These are phyloP conservation scores for Plodia interpunctella DNA, from an alignment of 1,140 invertebrate genomes.

Conservation along the genomic window DNA sequence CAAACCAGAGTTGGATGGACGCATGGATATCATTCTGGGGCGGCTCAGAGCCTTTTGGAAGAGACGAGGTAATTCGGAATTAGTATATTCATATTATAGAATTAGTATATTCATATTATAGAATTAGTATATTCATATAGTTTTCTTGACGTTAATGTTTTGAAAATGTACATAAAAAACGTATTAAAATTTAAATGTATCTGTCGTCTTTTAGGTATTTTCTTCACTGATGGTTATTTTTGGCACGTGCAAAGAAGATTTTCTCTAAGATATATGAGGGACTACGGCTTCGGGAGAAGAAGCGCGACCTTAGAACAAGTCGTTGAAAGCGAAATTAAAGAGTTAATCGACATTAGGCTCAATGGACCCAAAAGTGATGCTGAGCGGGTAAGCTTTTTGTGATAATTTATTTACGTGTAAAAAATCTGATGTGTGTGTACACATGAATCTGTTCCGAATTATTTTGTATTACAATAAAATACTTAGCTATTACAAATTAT, in stretches of 20 bases:
- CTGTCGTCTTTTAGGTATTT: constrained; percentile 75
- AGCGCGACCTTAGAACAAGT: constrained; percentile 73
- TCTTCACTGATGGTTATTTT: constrained; percentile 80
- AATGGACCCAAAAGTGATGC: constrained; percentile 74
- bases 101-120: too few relatives aligned
- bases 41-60: constrained; percentile 61
- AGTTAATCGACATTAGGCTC: constrained; percentile 77
- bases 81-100: too few relatives aligned
- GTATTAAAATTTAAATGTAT: neutral
- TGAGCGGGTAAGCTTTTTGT: constrained; percentile 58
- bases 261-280: constrained; percentile 81
- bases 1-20: constrained; percentile 61
- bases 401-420: too few relatives aligned
- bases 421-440: too few relatives aligned
- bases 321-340: constrained; percentile 73
- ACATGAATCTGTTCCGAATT: too few relatives aligned
- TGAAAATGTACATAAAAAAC: too few relatives aligned
- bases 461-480: too few relatives aligned
- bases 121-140: too few relatives aligned
- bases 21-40: constrained; percentile 52
- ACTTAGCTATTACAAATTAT: too few relatives aligned
- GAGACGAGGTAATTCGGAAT: constrained; percentile 63
- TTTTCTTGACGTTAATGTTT: too few relatives aligned
- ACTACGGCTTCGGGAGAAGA: constrained; percentile 85
- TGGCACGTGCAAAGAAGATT: constrained; percentile 87